Evolutionary conservation across 2,797 vertebrate species (phyloP), one percentile per base, ranked within the genome.

Genomic region (Pagetopsis macropterus): DNA sequence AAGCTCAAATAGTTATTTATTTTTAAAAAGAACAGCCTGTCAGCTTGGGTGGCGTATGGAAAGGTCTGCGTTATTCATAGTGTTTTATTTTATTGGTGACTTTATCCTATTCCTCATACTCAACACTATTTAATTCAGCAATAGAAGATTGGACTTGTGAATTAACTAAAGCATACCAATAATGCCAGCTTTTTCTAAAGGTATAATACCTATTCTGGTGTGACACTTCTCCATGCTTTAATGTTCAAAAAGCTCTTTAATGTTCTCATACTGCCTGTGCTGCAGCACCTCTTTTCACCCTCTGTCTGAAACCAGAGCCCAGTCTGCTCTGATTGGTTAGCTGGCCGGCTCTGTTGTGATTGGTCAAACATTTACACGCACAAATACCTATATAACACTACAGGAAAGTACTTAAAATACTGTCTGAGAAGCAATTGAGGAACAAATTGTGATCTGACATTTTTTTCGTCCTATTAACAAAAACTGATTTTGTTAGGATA

Each of bases 41-140:
- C 72, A 76, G 70, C 65, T 46, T 65, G 49, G 70, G 70, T 79
- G 54, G 54, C 45, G 73, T 65, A n/a, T 41, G 49, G 58, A 56
- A 63, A 61, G 4, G 9, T 46, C 19, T 19, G 5, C 21, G 15
- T 56, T 41, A 17, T 57, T 50, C 52, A 49, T 41, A 49, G 6
- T 23, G 11, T 33, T 72, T 57, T 11, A 46, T 49, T n/a, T 21
- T 6, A 33, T 31, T 73, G 3, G 11, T 54, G 55, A 31, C 37
- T 48, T n/a, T 4, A 31, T 16, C 10, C 52, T 40, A 17, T 23
- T 66, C 13, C 12, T 19, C 41, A 15, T 45, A 17, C 23, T 15
- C 51, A 2, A 16, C 45, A 46, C 45, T 3, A 54, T 54, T 54
- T 54, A 54, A 14, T 54, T 54, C 51, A 55, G 52, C 8, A 33